These are phyloP conservation scores for Crotophaga sulcirostris DNA, from an alignment of 2,113 vertebrate species.

Conservation along the genomic window DNA sequence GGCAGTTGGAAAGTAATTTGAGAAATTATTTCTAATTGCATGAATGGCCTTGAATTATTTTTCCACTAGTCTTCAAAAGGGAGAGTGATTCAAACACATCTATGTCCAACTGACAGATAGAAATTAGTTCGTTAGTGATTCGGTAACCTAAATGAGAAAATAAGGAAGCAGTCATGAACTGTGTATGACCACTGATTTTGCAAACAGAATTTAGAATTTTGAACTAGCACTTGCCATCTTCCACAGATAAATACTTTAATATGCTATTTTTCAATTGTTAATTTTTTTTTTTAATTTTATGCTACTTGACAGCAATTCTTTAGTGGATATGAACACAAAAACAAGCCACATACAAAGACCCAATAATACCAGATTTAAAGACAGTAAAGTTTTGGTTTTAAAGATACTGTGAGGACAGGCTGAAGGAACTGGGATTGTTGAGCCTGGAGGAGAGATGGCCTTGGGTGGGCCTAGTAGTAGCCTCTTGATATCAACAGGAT, in stretches of 20 bases:
- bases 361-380: not conserved
- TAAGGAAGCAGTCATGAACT: not conserved
- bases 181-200: not conserved
- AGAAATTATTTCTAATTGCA: not conserved
- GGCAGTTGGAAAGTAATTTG: not conserved
- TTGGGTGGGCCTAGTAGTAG: not conserved
- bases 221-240: not conserved
- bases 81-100: not conserved
- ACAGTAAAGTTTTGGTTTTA: not conserved
- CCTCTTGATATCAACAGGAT: not conserved
- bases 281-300: not conserved
- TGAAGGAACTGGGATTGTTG: not conserved
- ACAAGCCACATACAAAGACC: not conserved
- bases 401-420: not conserved
- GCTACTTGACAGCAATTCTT: not conserved
- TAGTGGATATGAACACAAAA: not conserved
- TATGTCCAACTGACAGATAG: not conserved
- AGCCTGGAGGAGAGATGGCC: not conserved
- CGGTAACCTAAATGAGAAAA: not conserved
- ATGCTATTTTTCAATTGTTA: not conserved
- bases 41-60: not conserved
- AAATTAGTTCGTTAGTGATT: not conserved
- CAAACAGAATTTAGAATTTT: not conserved
- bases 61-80: not conserved
- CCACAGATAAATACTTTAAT: not conserved